Evolutionary conservation across 2,113 vertebrate species (phyloP).

Genomic region (Recurvirostra avosetta): DNA sequence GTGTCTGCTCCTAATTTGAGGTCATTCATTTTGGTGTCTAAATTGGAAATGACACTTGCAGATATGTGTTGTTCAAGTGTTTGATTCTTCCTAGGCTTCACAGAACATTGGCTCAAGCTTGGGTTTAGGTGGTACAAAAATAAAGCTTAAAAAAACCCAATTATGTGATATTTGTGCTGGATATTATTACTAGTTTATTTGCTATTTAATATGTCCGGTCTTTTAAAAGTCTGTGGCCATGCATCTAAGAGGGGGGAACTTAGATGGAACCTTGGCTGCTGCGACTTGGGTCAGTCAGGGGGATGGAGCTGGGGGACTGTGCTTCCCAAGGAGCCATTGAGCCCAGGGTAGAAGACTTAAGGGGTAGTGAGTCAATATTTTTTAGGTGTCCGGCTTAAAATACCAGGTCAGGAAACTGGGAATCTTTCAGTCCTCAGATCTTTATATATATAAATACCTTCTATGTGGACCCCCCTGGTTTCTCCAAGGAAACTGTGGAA

Average conservation of each 20-base stretch:
- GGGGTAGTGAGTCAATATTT: background rate
- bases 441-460: background rate
- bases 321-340: background rate
- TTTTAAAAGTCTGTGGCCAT: background rate
- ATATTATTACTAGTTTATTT: background rate
- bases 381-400: background rate
- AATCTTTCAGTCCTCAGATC: background rate
- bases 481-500: background rate
- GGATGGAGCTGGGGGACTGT: accelerated
- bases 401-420: background rate
- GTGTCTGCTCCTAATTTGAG: background rate
- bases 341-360: background rate
- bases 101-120: background rate
- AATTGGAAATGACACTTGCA: background rate
- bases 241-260: background rate
- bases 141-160: background rate
- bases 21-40: background rate
- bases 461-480: background rate
- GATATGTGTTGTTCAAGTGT: background rate
- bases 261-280: background rate
- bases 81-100: background rate
- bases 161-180: background rate
- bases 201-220: background rate
- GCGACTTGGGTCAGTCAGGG: background rate
- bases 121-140: background rate